phyloP scores from a whole-genome alignment of 1,140 invertebrate species.

The Bursaphelenchus mucronatus region DNA sequence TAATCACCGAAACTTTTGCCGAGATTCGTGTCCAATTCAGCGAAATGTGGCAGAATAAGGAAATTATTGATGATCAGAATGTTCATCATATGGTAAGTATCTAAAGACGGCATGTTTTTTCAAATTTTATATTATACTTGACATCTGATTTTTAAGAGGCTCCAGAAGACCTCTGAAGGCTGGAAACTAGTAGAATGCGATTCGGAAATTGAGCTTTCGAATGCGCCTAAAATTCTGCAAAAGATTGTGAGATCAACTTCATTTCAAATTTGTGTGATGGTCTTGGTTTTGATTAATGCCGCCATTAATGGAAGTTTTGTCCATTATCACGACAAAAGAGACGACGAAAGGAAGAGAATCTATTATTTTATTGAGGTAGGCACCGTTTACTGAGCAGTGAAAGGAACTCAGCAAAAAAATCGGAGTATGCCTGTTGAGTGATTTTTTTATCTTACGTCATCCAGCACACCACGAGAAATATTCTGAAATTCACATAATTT shows the following conservation, averaged over 20 bases:
- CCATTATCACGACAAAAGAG: constrained; percentile 82
- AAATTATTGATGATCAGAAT: constrained; percentile 47
- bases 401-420: not conserved
- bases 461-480: constrained; percentile 7
- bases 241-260: constrained; percentile 35
- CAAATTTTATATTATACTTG: too few relatives aligned
- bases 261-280: constrained; percentile 45
- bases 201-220: constrained; percentile 74
- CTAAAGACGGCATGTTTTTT: constrained; percentile 24
- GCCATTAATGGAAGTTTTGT: constrained; percentile 88
- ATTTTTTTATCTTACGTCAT: constrained; percentile 13
- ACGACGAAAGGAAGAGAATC: constrained; percentile 71
- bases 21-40: constrained; percentile 99
- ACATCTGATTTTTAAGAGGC: constrained; percentile 66
- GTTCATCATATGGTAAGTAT: constrained; percentile 46
- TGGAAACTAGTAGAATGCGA: constrained; percentile 52
- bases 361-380: constrained; percentile 88
- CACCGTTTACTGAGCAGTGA: constrained; percentile 3
- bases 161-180: constrained; percentile 64
- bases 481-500: constrained; percentile 15
- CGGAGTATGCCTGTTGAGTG: constrained; percentile 18
- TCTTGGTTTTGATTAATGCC: constrained; percentile 72
- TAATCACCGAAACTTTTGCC: constrained; percentile 99
- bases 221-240: constrained; percentile 79
- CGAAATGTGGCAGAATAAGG: constrained; percentile 96